A percentile compares a stretch with the other conserved stretches of the same genome.
phyloP scores from a whole-genome alignment of 2,797 vertebrate genomes.

The Melopsittacus undulatus region DNA sequence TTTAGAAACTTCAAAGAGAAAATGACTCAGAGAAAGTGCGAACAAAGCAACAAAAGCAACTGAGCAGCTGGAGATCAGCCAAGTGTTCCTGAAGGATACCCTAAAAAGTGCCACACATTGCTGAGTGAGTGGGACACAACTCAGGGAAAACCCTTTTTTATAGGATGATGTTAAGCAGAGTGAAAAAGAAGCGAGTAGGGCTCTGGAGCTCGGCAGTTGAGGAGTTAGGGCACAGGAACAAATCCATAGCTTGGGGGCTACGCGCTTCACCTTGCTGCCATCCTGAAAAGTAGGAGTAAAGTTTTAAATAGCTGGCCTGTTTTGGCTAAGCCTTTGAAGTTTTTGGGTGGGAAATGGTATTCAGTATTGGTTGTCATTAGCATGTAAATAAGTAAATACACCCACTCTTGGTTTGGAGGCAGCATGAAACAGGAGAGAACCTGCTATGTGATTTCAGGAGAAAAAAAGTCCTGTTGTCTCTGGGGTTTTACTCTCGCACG shows the following conservation, averaged over 20 bases:
- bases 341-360: slow-evolving; percentile 7
- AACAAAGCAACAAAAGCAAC: slow-evolving; percentile 26
- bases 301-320: neutral
- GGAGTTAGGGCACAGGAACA: neutral
- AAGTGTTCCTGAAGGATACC: neutral
- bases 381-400: slow-evolving; percentile 33
- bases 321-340: neutral
- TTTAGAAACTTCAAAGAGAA: slow-evolving; percentile 9
- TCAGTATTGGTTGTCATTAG: slow-evolving; percentile 25
- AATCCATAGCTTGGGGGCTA: neutral
- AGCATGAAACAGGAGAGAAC: neutral
- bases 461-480: neutral
- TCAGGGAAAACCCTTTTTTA: neutral
- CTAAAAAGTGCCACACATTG: neutral
- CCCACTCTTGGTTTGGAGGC: slow-evolving; percentile 14
- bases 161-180: neutral
- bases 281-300: neutral
- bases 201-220: neutral
- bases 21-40: slow-evolving; percentile 1
- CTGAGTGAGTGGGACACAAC: neutral
- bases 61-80: slow-evolving; percentile 1
- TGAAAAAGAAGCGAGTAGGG: neutral
- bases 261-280: neutral
- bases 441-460: neutral
- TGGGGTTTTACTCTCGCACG: neutral